Base-by-base conservation (phyloP, 2,113 vertebrate species). In the Rhea pennata region DNA sequence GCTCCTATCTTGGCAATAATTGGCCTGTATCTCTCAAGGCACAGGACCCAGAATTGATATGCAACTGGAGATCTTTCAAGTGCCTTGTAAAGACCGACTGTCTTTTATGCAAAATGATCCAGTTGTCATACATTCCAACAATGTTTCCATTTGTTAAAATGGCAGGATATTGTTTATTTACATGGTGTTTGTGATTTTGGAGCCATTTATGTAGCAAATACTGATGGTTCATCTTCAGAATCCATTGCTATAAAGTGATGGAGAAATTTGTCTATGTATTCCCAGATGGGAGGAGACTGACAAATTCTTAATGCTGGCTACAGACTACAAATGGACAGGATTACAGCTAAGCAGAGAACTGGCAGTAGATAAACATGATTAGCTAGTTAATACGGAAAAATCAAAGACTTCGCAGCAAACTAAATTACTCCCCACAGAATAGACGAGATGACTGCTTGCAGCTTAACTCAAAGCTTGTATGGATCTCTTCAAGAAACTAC, bases 21-120 rank as follows among this genome's bases (percentile, higher is more conserved):
- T 17, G 15, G 15, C 7, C 11, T 15, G 31, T 15, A 15, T 42
- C 6, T 22, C 6, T 73, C 9, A 2, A 56, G 72, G 8, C 3
- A 2, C 6, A 9, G 16, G 3, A 73, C 16, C 31, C 1, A 0
- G 15, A 78, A 83, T 1, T 14, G 20, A 9, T 39, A 14, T 11
- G 50, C 11, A 75, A 72, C 53, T 15, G 11, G 8, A 50, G 5
- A 22, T 59, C 48, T 50, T 54, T 16, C 0, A 39, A 50, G 16
- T 2, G 4, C 27, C 20, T 62, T 8, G 15, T 22, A 85, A 85
- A 82, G 86, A 1, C 15, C 13, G 23, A 23, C 2, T n/a, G 9
- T 39, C 36, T 59, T 77, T 39, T 24, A 58, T 12, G 15, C 13
- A 77, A 74, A 5, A 66, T 1, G 6, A 2, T 13, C 42, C 9